These are phyloP conservation scores for Propithecus deckenii DNA, from an alignment of 2,797 vertebrate species.

Conservation along the genomic window DNA sequence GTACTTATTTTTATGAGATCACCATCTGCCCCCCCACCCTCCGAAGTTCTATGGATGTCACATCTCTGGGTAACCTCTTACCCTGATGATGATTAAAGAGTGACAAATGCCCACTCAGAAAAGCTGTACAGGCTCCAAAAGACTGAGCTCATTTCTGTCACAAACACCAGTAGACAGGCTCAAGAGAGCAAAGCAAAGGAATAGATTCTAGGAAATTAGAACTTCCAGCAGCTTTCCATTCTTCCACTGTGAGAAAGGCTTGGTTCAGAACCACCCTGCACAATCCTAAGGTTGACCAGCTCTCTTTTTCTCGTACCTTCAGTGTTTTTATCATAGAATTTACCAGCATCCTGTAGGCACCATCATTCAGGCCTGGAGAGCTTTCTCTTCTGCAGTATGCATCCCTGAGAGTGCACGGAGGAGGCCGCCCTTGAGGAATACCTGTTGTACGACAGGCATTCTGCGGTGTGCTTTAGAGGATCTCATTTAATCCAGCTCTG, in stretches of 20 bases:
- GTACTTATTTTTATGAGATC: slow-evolving; percentile 38
- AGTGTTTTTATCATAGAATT: neutral
- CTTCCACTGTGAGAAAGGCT: neutral
- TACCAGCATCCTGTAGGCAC: neutral
- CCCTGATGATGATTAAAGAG: neutral
- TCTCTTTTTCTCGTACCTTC: neutral
- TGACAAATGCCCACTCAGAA: neutral
- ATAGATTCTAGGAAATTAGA: neutral
- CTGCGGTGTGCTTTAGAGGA: neutral
- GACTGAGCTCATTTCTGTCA: neutral
- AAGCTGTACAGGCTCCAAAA: neutral
- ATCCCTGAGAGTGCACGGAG: neutral
- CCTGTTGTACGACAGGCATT: neutral
- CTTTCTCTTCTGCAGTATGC: neutral
- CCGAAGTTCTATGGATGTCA: neutral
- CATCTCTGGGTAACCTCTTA: neutral
- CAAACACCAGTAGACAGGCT: neutral
- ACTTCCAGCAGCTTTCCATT: neutral
- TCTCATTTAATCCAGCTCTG: neutral
- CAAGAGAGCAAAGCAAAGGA: neutral
- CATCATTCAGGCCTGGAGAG: neutral
- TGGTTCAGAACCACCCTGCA: neutral
- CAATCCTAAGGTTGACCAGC: neutral
- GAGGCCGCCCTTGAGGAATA: neutral
- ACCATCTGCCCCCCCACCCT: neutral